Evolutionary conservation across 2,113 vertebrate genomes (phyloP).

Genomic region (Oceanodroma tethys): DNA sequence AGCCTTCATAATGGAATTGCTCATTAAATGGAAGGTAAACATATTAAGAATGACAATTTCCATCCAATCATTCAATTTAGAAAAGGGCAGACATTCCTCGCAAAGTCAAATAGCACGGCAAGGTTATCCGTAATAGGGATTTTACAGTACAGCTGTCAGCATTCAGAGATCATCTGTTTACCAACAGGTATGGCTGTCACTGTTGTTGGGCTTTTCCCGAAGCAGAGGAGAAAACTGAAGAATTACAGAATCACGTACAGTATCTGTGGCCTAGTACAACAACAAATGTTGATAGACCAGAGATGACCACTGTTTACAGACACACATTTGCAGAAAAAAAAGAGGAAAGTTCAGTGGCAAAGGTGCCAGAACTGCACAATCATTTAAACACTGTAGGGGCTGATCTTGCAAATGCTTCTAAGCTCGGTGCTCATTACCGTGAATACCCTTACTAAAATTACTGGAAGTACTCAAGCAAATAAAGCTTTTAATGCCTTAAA

Average conservation of each 20-base stretch:
- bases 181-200: not conserved
- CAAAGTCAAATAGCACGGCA: not conserved
- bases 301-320: not conserved
- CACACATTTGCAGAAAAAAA: not conserved
- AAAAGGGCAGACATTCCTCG: not conserved
- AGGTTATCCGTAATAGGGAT: not conserved
- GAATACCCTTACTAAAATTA: conserved; percentile 12
- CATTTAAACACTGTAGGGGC: not conserved
- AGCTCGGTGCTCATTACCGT: not conserved
- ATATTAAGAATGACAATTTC: conserved; percentile 32
- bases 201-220: not conserved
- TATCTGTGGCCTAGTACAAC: not conserved
- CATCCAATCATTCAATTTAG: conserved; percentile 1
- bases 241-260: not conserved
- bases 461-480: conserved; percentile 3
- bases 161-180: not conserved
- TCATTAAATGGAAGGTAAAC: conserved; percentile 39
- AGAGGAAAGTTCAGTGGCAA: not conserved
- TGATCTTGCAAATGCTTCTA: not conserved
- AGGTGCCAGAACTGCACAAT: not conserved
- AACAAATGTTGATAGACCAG: not conserved
- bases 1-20: not conserved
- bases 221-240: not conserved
- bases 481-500: conserved; percentile 11
- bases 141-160: not conserved